Conservation (phyloP, 2,113 vertebrate genomes). For the Oriolus oriolus region DNA sequence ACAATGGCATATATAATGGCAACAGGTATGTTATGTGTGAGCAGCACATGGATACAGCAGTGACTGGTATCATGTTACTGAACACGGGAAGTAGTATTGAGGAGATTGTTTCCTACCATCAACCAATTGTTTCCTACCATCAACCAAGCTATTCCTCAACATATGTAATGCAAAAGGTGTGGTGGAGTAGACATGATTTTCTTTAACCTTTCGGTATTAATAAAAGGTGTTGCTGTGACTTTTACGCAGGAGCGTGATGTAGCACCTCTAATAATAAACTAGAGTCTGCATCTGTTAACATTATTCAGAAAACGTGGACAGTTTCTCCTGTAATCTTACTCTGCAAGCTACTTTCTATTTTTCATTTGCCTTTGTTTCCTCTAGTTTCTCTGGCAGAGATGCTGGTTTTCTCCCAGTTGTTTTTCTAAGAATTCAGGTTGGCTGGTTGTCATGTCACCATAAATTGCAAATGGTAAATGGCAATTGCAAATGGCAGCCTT, state of each 20-base stretch:
- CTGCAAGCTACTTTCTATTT: background rate
- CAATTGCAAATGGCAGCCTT: background rate
- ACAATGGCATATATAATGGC: background rate
- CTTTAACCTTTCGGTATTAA: background rate
- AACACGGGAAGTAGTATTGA: background rate
- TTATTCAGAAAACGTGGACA: accelerated
- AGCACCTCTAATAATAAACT: background rate
- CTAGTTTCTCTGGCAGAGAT: background rate
- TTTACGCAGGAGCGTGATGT: background rate
- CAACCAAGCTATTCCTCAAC: background rate
- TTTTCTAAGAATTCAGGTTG: background rate
- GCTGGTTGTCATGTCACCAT: background rate
- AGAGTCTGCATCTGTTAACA: background rate
- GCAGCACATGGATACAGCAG: background rate
- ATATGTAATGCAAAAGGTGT: background rate
- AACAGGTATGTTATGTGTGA: background rate
- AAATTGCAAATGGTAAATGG: background rate
- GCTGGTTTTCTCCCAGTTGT: background rate
- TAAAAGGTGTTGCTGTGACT: background rate
- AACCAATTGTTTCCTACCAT: background rate
- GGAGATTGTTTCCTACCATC: background rate
- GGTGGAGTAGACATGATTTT: background rate
- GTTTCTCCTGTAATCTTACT: background rate
- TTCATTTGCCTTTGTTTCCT: background rate
- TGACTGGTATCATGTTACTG: background rate